These are phyloP conservation scores for Charaxes varanes DNA, from an alignment of 1,140 invertebrate species.

Conservation along the genomic window DNA sequence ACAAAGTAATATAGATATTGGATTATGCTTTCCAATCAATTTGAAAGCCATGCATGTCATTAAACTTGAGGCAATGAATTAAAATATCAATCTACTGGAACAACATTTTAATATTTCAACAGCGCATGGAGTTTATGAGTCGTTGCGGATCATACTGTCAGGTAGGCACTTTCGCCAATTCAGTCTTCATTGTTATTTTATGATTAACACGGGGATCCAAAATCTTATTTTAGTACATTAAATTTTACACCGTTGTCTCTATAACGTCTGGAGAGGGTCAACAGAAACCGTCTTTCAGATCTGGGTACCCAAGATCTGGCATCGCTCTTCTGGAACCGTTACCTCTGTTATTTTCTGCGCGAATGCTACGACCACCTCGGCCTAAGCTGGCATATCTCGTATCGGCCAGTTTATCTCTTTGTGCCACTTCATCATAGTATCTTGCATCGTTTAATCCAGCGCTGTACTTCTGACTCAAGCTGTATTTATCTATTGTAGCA, in stretches of 20 bases:
- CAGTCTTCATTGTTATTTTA: conserved; percentile 53
- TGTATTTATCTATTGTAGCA: conserved; percentile 73
- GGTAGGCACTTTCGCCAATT: conserved; percentile 57
- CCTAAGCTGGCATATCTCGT: conserved; percentile 66
- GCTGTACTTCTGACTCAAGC: conserved; percentile 72
- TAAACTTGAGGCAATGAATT: not conserved
- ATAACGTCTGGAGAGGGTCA: conserved; percentile 80
- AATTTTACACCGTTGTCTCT: conserved; percentile 76
- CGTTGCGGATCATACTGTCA: conserved; percentile 29
- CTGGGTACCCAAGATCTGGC: conserved; percentile 75
- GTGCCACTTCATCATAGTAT: conserved; percentile 67
- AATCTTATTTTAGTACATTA: conserved; percentile 22
- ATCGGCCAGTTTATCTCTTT: conserved; percentile 65
- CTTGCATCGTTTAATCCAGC: conserved; percentile 70
- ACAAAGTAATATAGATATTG: conserved; percentile 18
- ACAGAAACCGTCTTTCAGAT: conserved; percentile 83
- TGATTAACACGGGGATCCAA: conserved; percentile 17
- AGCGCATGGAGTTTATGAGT: conserved; percentile 18
- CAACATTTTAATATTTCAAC: conserved; percentile 19
- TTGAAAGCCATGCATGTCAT: not conserved
- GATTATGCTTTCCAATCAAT: not conserved
- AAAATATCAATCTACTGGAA: conserved; percentile 13
- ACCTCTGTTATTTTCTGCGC: conserved; percentile 48
- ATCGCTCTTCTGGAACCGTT: conserved; percentile 71
- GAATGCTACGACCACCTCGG: conserved; percentile 68